Evolutionary conservation across 2,797 vertebrate species (phyloP).

Genomic region (Hydrophis major): DNA sequence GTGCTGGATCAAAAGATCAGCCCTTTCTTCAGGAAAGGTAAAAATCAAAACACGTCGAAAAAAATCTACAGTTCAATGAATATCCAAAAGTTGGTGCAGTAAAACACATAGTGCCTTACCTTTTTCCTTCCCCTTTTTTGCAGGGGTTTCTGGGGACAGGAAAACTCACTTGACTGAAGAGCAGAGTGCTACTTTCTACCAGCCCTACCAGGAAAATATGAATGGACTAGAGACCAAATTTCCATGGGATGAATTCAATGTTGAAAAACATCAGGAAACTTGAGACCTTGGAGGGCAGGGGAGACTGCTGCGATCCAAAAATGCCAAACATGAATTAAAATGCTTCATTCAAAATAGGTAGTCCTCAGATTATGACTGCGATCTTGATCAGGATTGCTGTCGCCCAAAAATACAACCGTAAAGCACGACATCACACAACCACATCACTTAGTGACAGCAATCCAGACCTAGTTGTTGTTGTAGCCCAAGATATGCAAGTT

Average conservation of each 20-base stretch:
- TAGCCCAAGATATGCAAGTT: background rate
- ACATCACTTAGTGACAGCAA: background rate
- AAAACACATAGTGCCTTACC: too few relatives aligned
- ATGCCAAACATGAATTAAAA: background rate
- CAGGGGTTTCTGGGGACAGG: constrained; percentile 8
- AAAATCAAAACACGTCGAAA: background rate
- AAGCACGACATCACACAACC: background rate
- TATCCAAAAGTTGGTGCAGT: background rate
- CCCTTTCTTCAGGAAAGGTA: constrained; percentile 84
- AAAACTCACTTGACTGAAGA: constrained; percentile 64
- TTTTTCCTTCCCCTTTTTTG: background rate
- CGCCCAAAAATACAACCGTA: background rate
- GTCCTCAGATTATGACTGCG: background rate
- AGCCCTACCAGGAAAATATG: constrained; percentile 56
- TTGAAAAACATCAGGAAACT: background rate
- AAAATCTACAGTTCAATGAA: background rate
- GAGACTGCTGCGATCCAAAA: background rate
- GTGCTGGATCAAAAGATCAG: constrained; percentile 75
- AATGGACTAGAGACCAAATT: constrained; percentile 45
- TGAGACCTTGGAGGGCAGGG: background rate
- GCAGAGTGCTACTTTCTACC: constrained; percentile 61
- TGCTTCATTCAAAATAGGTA: background rate
- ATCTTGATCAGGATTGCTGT: background rate
- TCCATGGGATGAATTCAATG: constrained; percentile 56
- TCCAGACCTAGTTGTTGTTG: background rate